Evolutionary conservation across 2,888 invertebrate genomes (phyloP).

Genomic region (Deroplatys truncata): DNA sequence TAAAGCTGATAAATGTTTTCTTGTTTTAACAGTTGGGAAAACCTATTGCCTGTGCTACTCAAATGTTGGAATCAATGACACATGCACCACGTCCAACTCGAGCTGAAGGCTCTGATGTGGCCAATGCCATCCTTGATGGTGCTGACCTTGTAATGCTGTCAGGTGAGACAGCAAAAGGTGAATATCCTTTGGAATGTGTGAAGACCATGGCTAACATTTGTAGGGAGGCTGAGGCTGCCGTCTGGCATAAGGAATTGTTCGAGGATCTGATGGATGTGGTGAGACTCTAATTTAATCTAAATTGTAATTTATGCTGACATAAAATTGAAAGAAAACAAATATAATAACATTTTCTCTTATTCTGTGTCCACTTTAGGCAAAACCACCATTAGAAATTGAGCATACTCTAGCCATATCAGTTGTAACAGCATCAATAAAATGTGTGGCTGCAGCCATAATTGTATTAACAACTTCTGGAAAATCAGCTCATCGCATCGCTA

Average conservation of each 20-base stretch:
- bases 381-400: slow-evolving; percentile 74
- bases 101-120: slow-evolving; percentile 95
- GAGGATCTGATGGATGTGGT: slow-evolving; percentile 65
- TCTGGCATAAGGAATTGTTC: slow-evolving; percentile 90
- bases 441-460: not conserved
- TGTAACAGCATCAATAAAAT: not conserved
- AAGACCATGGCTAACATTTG: slow-evolving; percentile 89
- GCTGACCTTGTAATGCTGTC: slow-evolving; percentile 99
- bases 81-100: slow-evolving; percentile 95
- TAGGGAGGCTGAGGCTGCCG: slow-evolving; percentile 93
- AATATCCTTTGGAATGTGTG: slow-evolving; percentile 88
- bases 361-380: slow-evolving; percentile 45
- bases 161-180: slow-evolving; percentile 98
- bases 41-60: slow-evolving; percentile 96
- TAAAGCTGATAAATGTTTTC: not conserved
- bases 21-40: slow-evolving; percentile 66
- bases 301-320: too few relatives aligned
- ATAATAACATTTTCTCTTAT: too few relatives aligned
- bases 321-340: too few relatives aligned
- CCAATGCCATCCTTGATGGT: slow-evolving; percentile 95
- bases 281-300: slow-evolving; percentile 11
- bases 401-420: slow-evolving; percentile 72
- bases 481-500: not conserved
- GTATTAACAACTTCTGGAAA: not conserved
- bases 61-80: slow-evolving; percentile 99